Evolutionary conservation across 1,140 invertebrate genomes (phyloP), one percentile per base, ranked within the genome.

Genomic region (Aphelenchoides fujianensis): DNA sequence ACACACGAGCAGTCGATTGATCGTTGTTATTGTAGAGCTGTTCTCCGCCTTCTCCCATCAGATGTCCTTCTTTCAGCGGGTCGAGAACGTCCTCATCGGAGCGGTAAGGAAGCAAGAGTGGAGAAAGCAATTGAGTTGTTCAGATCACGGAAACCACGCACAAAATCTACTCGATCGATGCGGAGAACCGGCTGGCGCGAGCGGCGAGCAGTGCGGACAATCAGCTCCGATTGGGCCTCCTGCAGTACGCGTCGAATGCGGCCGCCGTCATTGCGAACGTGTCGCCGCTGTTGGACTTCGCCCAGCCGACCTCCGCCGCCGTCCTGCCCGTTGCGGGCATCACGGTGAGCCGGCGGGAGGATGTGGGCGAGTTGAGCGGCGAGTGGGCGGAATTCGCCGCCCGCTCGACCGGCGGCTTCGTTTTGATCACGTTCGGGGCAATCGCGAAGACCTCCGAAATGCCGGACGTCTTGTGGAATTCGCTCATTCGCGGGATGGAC

Each of bases 361-460:
- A n/a, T 7, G 28, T 28, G 34, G 32, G 16, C n/a, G 36, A n/a
- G 3, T 30, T 64, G 19, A 16, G 54, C 71, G 19, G 67, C 57
- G 64, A 71, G 23, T 79, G 78, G 78, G 41, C 68, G 37, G 2
- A 23, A 12, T 27, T 78, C 0, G 71, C 72, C 3, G 64, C 74
- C 52, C 34, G 53, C n/a, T 61, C 75, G 3, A 36, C 27, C 2
- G 48, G 54, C 16, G 72, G 71, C 71, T 80, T 81, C 54, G 48
- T 72, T 23, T 55, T 81, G 1, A 68, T 81, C 16, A 83, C 81
- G n/a, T 81, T 81, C 52, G 79, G 79, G 12, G 73, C 81, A 30
- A 81, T 81, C n/a, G 79, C 79, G 0, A 62, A 74, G 34, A 81
- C 77, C 9, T 69, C 69, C 0, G 77, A 82, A 32, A 81, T 81